These are phyloP conservation scores for Nannoperca australis DNA, from an alignment of 2,797 vertebrate genomes.

Conservation along the genomic window DNA sequence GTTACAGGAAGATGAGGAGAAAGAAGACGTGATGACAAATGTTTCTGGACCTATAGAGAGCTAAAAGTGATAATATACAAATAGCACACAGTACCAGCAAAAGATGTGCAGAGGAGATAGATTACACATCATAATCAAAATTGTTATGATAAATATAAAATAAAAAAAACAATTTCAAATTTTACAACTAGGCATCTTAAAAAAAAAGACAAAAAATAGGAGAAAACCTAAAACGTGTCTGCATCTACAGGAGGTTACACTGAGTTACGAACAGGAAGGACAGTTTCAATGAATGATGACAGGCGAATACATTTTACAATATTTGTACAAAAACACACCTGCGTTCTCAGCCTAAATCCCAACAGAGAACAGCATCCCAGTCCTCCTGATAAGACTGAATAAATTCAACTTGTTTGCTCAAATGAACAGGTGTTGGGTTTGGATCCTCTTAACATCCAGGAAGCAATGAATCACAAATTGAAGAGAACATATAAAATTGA, in stretches of 20 bases:
- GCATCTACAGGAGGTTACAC: not conserved
- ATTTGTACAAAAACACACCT: not conserved
- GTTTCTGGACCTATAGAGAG: constrained; percentile 1
- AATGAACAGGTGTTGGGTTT: constrained; percentile 5
- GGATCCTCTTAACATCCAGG: not conserved
- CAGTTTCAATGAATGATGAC: not conserved
- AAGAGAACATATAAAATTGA: not conserved
- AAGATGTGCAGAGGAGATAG: not conserved
- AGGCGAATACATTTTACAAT: not conserved
- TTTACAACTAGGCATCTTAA: not conserved
- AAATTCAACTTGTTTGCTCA: not conserved
- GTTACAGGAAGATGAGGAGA: not conserved
- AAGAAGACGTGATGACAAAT: constrained; percentile 22
- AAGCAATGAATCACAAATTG: not conserved
- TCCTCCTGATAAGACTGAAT: not conserved
- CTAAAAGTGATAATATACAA: not conserved
- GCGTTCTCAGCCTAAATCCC: not conserved
- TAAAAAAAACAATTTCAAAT: not conserved
- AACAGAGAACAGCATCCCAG: not conserved
- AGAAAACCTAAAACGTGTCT: not conserved
- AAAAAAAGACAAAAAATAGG: not conserved
- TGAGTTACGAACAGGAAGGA: not conserved
- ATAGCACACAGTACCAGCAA: too few species aligned
- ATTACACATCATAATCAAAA: not conserved
- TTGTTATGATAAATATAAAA: too few species aligned